Base-by-base conservation (phyloP, 2,888 invertebrate species). In the Parnassius smintheus region DNA sequence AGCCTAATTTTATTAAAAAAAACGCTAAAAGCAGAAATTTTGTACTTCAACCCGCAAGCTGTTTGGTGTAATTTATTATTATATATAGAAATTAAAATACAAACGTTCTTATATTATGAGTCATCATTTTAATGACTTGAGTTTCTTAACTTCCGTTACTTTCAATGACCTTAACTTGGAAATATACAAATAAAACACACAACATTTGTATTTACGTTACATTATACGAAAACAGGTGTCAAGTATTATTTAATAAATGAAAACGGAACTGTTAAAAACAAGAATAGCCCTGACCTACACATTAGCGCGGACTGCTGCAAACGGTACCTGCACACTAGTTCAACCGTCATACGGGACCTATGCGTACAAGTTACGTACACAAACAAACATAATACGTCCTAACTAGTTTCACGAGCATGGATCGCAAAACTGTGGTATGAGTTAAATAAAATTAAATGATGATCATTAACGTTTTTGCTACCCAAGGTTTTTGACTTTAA, bases 261-360 rank as follows among this genome's bases (percentile, higher is more conserved):
- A 48, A n/a, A 44, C 53, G 42, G 22, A 50, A 22, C 45, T 56
- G 45, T 22, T 35, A 50, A 56, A 64, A 64, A 60, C 46, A 51
- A 56, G 51, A 51, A 49, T 12, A 58, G 25, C 58, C 53, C 41
- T 82, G 82, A 82, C 84, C 86, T 70, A 83, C 72, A 68, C 64
- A 54, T 62, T 46, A 18, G 45, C 44, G 49, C 63, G 3, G 35
- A 54, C 64, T 74, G 75, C 69, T 88, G 86, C 82, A 87, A 89
- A 88, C 89, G 86, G 89, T 89, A 88, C 84, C 62, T 75, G 72
- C 85, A 79, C 81, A 84, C 85, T 73, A 69, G 70, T 62, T 63
- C 66, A 60, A 13, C n/a, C 10, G 7, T 46, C 54, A 72, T 59
- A 61, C 58, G 41, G 64, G 68, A 67, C 70, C 72, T 73, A 74